A percentile compares a stretch with the other conserved stretches of the same genome.
phyloP scores from a whole-genome alignment of 2,888 invertebrate species.

The Leptopilina drosophilae region DNA sequence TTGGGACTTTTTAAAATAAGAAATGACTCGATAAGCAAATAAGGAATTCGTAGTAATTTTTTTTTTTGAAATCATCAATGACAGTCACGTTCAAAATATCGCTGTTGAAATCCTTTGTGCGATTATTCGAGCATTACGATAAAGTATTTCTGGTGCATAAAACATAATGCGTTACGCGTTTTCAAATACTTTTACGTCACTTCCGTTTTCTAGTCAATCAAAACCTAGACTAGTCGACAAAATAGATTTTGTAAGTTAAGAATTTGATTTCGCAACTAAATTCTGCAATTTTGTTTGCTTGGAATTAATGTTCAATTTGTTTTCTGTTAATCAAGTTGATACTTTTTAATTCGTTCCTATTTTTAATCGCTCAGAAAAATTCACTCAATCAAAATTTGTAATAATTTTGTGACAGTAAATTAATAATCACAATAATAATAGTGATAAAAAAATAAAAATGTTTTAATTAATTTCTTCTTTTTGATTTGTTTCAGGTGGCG shows the following conservation, averaged over 20 bases:
- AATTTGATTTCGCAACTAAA: background rate
- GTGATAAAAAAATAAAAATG: background rate
- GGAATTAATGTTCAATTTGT: background rate
- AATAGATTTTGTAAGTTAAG: background rate
- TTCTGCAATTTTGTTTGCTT: background rate
- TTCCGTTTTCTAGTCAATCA: background rate
- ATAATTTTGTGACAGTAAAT: background rate
- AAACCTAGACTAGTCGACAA: background rate
- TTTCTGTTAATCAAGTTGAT: background rate
- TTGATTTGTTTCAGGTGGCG: constrained; percentile 86
- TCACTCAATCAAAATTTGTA: background rate
- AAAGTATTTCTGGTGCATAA: constrained; percentile 30
- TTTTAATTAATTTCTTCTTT: background rate
- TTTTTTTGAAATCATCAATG: background rate
- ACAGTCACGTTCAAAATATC: constrained; percentile 15
- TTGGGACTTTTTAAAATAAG: background rate
- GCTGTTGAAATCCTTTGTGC: constrained; percentile 12
- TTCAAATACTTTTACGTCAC: constrained; percentile 16
- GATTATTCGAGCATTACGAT: constrained; percentile 21
- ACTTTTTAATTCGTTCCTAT: too few relatives aligned
- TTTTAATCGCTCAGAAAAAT: too few relatives aligned
- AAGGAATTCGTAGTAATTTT: background rate
- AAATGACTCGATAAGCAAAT: constrained; percentile 6
- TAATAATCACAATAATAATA: too few relatives aligned
- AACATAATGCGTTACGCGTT: constrained; percentile 28